These are phyloP conservation scores for Drosophila athabasca DNA, from an alignment of 1,140 invertebrate genomes.

Conservation along the genomic window DNA sequence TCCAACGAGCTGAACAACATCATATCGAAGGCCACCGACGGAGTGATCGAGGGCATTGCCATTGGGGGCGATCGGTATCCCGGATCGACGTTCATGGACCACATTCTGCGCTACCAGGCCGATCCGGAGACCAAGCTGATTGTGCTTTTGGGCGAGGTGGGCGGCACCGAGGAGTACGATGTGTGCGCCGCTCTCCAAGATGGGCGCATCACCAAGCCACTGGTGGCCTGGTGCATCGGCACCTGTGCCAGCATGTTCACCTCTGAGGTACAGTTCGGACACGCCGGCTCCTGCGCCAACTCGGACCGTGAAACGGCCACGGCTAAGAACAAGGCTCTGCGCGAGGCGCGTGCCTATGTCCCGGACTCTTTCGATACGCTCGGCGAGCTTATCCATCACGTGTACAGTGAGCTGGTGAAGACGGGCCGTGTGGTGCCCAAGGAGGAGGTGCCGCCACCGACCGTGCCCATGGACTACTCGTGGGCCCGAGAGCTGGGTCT, in stretches of 20 bases:
- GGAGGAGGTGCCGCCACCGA: constrained; percentile 97
- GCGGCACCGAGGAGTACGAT: constrained; percentile 99
- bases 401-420: constrained; percentile 92
- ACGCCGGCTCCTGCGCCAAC: constrained; percentile 99
- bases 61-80: constrained; percentile 99
- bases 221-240: constrained; percentile 99
- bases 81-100: constrained; percentile 99
- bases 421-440: constrained; percentile 93
- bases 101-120: constrained; percentile 93
- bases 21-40: constrained; percentile 97
- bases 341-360: constrained; percentile 93
- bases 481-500: constrained; percentile 99
- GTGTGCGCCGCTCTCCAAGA: constrained; percentile 95
- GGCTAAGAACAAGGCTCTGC: constrained; percentile 95
- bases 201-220: constrained; percentile 94
- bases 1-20: constrained; percentile 99
- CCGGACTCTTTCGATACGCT: constrained; percentile 97
- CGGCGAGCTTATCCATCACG: constrained; percentile 87
- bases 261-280: constrained; percentile 99
- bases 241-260: constrained; percentile 96
- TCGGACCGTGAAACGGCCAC: constrained; percentile 97
- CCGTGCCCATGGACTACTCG: constrained; percentile 99
- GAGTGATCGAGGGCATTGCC: constrained; percentile 98
- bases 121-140: constrained; percentile 96
- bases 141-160: constrained; percentile 98